phyloP scores from a whole-genome alignment of 1,140 invertebrate species.

The Chrysomallon squamiferum region DNA sequence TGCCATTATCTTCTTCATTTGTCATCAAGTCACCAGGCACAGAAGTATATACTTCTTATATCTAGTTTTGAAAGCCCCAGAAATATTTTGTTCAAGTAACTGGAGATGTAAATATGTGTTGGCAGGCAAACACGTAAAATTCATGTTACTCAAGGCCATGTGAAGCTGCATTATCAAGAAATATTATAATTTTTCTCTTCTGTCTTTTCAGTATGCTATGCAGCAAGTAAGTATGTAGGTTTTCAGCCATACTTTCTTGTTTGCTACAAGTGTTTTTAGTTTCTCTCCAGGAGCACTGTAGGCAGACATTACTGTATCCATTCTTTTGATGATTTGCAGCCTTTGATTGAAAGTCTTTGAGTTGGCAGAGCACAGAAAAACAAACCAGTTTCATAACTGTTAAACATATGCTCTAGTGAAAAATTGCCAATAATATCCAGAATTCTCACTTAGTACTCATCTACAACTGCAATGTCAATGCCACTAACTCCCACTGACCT shows the following conservation, averaged over 20 bases:
- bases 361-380: constrained; percentile 30
- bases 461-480: too few relatives aligned
- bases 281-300: constrained; percentile 28
- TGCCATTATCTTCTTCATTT: too few relatives aligned
- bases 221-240: neutral
- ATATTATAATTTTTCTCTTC: neutral
- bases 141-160: neutral
- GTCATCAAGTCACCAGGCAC: neutral
- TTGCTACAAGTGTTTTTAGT: constrained; percentile 21
- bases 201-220: too few relatives aligned
- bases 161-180: constrained; percentile 1
- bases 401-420: constrained; percentile 19
- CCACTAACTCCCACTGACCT: too few relatives aligned
- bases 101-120: neutral
- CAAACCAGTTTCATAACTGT: constrained; percentile 35
- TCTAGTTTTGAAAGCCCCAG: too few relatives aligned
- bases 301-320: constrained; percentile 22
- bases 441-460: too few relatives aligned
- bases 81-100: neutral
- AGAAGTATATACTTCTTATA: too few relatives aligned
- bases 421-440: too few relatives aligned
- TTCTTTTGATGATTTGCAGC: constrained; percentile 27
- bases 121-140: neutral
- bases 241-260: constrained; percentile 27
- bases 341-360: constrained; percentile 25